phyloP scores from a whole-genome alignment of 2,888 invertebrate genomes.

The Tetanocera ferruginea region DNA sequence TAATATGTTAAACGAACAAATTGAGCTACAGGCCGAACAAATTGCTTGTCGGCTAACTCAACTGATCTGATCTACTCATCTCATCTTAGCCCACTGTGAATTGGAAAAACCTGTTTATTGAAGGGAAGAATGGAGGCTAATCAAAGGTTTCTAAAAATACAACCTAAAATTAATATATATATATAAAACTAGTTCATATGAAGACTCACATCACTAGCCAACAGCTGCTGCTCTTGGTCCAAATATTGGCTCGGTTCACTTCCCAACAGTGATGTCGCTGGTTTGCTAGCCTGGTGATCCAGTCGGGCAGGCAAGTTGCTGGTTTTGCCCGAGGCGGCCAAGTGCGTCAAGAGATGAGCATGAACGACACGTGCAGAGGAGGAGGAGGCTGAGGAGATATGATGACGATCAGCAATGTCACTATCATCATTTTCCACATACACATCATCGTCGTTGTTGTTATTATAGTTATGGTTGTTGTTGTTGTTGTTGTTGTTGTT shows the following conservation, averaged over 20 bases:
- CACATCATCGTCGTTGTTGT: neutral
- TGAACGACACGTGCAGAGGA: neutral
- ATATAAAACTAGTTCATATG: constrained; percentile 23
- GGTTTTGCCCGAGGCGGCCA: neutral
- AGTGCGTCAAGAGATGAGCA: neutral
- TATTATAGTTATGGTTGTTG: neutral
- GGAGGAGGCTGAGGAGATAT: neutral
- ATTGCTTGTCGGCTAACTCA: too few relatives aligned
- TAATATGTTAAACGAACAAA: too few relatives aligned
- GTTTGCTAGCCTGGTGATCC: neutral
- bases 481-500: neutral
- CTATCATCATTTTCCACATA: constrained; percentile 3
- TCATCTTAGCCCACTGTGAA: neutral
- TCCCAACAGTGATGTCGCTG: neutral
- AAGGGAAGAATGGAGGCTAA: neutral
- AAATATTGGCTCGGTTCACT: neutral
- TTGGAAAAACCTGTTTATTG: neutral
- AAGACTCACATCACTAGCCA: constrained; percentile 16
- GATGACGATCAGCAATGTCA: neutral
- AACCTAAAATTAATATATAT: constrained; percentile 10
- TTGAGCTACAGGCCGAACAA: too few relatives aligned
- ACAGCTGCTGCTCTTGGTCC: constrained; percentile 8
- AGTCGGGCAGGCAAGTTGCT: too few relatives aligned
- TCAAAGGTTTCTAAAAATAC: neutral
- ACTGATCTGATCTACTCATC: neutral